Percentiles rank a stretch among this genome's conserved stretches.
Evolutionary conservation across 2,888 invertebrate genomes (phyloP).

Genomic region (Morinoia aosen): DNA sequence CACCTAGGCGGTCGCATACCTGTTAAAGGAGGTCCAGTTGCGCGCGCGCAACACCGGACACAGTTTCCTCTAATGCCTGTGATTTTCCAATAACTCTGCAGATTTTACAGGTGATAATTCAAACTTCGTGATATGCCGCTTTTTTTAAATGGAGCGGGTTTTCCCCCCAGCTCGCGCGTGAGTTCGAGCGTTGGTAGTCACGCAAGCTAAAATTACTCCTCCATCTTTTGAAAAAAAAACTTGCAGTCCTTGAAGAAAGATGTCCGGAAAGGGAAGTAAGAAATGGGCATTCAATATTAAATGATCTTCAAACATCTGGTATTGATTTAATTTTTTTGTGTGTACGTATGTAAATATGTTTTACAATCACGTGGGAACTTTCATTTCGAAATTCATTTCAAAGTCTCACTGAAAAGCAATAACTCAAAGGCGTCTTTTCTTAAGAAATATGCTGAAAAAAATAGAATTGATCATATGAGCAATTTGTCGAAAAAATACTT

Average conservation of each 20-base stretch:
- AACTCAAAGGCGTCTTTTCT: too few relatives aligned
- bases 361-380: background rate
- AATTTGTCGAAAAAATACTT: too few relatives aligned
- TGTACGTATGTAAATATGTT: background rate
- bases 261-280: background rate
- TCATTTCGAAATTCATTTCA: background rate
- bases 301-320: too few relatives aligned
- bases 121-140: background rate
- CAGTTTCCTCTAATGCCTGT: background rate
- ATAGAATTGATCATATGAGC: too few relatives aligned
- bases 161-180: background rate
- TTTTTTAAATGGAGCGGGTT: background rate
- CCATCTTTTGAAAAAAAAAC: background rate
- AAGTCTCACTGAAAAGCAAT: background rate
- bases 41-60: background rate
- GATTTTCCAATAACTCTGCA: background rate
- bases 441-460: too few relatives aligned
- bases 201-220: background rate
- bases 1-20: background rate
- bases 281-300: background rate
- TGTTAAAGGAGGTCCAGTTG: background rate
- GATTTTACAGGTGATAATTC: background rate
- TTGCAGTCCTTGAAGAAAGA: background rate
- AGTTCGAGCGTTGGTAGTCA: background rate
- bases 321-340: background rate